Base-by-base conservation (phyloP, 2,888 invertebrate genomes). In the Chymomyza fuscimana region DNA sequence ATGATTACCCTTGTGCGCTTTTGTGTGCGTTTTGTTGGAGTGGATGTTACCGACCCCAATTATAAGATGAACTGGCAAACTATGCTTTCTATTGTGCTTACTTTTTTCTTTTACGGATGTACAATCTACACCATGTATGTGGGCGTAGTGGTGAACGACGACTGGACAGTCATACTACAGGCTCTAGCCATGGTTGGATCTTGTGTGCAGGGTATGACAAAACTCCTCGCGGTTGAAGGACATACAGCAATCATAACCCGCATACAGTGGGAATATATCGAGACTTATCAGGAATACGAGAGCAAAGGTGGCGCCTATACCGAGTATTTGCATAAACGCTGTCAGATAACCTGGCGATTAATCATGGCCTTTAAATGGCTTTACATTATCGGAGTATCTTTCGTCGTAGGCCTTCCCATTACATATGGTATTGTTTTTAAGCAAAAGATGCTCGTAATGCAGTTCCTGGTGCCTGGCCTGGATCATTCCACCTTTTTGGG, bases 61-160 rank as follows among this genome's bases (percentile, higher is more conserved):
- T 89, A 66, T 40, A 77, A 58, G 1, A 75, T 79, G 70, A 78
- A 73, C 67, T 32, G 67, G 15, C 22, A 78, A 4, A 89, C 88
- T 1, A 2, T 87, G 81, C 46, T 22, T 1, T 22, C 22, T 0
- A 63, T 81, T 0, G 1, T n/a, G 1, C 50, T 73, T 0, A 73
- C 77, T 5, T 50, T 70, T 6, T 36, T 66, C 6, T 88, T 72
- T 9, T 87, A 77, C 4, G 58, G 22, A 9, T 80, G 78, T 15
- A 80, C 87, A 2, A 50, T 65, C 1, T 89, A 89, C 60, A 89
- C 89, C 0, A 67, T 89, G 1, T 88, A 88, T 40, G 66, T 79
- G 36, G 88, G 86, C 0, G 54, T 82, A 1, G 36, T 80, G 1
- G 1, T 82, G 0, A 61, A 85, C 1, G 64, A 71, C 0, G 87